phyloP scores from a whole-genome alignment of 1,140 invertebrate genomes.

The Listronotus oregonensis region DNA sequence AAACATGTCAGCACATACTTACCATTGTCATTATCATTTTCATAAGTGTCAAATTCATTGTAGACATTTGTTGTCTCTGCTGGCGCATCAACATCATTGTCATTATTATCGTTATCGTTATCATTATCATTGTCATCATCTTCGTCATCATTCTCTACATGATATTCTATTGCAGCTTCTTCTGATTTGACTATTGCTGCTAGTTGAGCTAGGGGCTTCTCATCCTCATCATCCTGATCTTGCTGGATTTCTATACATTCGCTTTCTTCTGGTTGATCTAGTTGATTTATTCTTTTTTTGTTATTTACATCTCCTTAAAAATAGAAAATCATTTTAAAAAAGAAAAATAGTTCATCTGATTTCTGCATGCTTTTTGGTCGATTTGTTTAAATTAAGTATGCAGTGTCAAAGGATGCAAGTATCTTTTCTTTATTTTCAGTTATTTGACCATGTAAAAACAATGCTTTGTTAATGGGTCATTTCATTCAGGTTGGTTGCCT shows the following conservation, averaged over 20 bases:
- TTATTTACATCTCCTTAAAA: too few relatives aligned
- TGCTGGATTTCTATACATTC: constrained; percentile 26
- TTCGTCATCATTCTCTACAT: constrained; percentile 12
- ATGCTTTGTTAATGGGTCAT: too few relatives aligned
- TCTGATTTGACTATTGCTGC: constrained; percentile 18
- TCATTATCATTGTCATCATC: constrained; percentile 14
- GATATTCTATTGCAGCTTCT: constrained; percentile 13
- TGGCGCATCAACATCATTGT: constrained; percentile 11
- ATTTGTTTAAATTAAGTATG: too few relatives aligned
- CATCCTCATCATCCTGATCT: constrained; percentile 32
- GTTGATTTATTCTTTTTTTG: not conserved
- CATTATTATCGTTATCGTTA: constrained; percentile 19
- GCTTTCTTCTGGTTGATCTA: not conserved
- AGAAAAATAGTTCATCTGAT: too few relatives aligned
- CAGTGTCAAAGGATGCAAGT: too few relatives aligned
- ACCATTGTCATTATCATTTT: constrained; percentile 14
- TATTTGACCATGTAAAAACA: too few relatives aligned
- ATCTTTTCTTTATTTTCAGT: too few relatives aligned
- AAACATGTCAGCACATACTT: not conserved
- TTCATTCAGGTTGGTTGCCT: too few relatives aligned
- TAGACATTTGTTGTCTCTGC: constrained; percentile 10
- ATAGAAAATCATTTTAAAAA: too few relatives aligned
- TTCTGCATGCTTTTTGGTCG: too few relatives aligned
- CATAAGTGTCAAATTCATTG: not conserved
- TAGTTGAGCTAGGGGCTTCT: constrained; percentile 23